Percentiles rank a stretch among this genome's conserved stretches.
phyloP scores from a whole-genome alignment of 1,140 invertebrate species.

The Drosophila athabasca region DNA sequence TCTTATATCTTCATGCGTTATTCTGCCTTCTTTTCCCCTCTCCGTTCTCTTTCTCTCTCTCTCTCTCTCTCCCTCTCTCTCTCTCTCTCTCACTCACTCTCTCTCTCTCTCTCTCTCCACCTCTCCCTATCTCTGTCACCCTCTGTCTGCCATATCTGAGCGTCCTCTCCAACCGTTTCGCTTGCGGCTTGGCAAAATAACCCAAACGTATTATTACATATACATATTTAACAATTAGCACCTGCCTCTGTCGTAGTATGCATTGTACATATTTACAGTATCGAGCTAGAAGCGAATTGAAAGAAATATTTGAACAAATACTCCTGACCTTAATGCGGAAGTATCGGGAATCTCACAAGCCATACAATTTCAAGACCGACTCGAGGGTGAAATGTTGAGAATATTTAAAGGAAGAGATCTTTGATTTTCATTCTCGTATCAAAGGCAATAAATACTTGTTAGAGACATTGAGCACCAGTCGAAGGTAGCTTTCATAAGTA shows the following conservation, averaged over 20 bases:
- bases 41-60: not conserved
- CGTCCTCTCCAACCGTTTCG: too few relatives aligned
- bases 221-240: constrained; percentile 44
- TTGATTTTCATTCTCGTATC: too few relatives aligned
- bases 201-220: constrained; percentile 21
- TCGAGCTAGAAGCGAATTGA: not conserved
- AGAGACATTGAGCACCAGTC: too few relatives aligned
- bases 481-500: too few relatives aligned
- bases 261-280: too few relatives aligned
- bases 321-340: not conserved
- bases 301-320: constrained; percentile 19
- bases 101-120: not conserved
- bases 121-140: not conserved
- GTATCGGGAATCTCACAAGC: too few relatives aligned
- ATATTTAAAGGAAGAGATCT: too few relatives aligned
- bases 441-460: too few relatives aligned
- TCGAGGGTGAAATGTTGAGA: too few relatives aligned
- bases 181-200: not conserved
- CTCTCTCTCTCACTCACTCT: not conserved
- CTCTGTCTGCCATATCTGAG: not conserved
- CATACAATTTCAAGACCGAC: too few relatives aligned
- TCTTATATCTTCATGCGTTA: constrained; percentile 55
- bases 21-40: constrained; percentile 24
- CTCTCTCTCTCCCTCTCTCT: not conserved
- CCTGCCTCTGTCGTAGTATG: constrained; percentile 17